phyloP scores from a whole-genome alignment of 2,888 invertebrate species.

The Troides helena region DNA sequence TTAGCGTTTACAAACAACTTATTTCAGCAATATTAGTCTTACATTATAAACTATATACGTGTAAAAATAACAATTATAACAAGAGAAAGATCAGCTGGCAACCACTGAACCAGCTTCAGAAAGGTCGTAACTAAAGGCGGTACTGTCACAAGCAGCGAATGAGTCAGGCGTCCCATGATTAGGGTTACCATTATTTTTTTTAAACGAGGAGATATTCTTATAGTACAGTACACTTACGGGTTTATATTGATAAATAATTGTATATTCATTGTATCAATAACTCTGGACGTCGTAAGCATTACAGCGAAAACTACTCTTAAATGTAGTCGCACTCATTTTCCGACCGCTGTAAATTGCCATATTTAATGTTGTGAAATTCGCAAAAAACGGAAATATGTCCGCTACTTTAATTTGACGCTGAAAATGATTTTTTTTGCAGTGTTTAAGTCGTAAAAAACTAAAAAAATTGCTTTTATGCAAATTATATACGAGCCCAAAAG shows the following conservation, averaged over 20 bases:
- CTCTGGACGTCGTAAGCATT: too few relatives aligned
- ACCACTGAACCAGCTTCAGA: constrained; percentile 14
- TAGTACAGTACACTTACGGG: neutral
- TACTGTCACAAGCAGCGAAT: constrained; percentile 10
- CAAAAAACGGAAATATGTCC: too few relatives aligned
- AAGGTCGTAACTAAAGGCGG: constrained; percentile 24
- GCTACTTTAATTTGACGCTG: too few relatives aligned
- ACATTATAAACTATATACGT: neutral
- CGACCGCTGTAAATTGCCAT: too few relatives aligned
- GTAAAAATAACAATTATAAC: neutral
- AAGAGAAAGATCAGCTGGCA: constrained; percentile 22
- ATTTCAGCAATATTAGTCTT: neutral
- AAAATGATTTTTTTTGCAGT: too few relatives aligned
- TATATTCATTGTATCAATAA: too few relatives aligned
- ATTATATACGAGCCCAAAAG: too few relatives aligned
- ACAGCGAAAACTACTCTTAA: too few relatives aligned
- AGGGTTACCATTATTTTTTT: neutral
- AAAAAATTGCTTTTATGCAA: too few relatives aligned
- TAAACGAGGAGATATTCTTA: neutral
- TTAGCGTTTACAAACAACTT: neutral
- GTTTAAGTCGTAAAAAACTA: too few relatives aligned
- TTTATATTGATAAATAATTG: neutral
- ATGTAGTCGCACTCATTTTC: too few relatives aligned
- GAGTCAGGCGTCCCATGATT: constrained; percentile 9
- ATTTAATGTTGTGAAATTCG: too few relatives aligned